Evolutionary conservation across 2,888 invertebrate species (phyloP), one percentile per base, ranked within the genome.

Genomic region (Sarcophaga rosellei): DNA sequence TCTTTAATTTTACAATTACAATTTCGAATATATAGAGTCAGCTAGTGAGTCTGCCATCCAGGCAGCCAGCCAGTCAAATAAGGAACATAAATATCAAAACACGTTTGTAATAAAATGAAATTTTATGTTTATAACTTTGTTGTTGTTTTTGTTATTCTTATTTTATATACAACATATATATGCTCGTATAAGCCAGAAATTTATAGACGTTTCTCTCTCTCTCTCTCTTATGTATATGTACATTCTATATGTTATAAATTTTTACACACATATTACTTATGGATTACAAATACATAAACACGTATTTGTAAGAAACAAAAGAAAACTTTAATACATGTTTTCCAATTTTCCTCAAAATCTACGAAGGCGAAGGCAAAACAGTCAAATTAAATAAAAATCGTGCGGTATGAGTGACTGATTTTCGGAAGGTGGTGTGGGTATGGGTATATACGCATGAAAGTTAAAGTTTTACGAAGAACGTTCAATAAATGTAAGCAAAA

Each of bases 241-340:
- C n/a, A 61, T 53, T 62, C 61, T 3, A 69, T 61, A 35, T 62
- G 10, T 68, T 53, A 68, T 62, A 47, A 62, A 25, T 66, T 77
- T 76, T 80, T 69, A 63, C 80, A 63, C 80, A 69, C 80, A 63
- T 76, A 86, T 81, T 66, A 81, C 81, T 86, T 66, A 83, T 84
- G 78, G 84, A 84, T 86, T 81, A 81, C 84, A 84, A 86, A 84
- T 82, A 83, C 86, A 86, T 86, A 86, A 86, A 86, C 86, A 86
- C 84, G 83, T 84, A 77, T 59, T 81, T 83, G n/a, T n/a, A 79
- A 12, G 20, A 75, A 79, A 75, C 62, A 79, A 66, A 62, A 65
- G 61, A 15, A 83, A 83, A 77, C 21, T 69, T 70, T 69, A 59
- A 44, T 57, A 65, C 69, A 69, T 68, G 68, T 53, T 66, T 53